These are phyloP conservation scores for Neopipo cinnamomea DNA, from an alignment of 2,113 vertebrate genomes.

Conservation along the genomic window DNA sequence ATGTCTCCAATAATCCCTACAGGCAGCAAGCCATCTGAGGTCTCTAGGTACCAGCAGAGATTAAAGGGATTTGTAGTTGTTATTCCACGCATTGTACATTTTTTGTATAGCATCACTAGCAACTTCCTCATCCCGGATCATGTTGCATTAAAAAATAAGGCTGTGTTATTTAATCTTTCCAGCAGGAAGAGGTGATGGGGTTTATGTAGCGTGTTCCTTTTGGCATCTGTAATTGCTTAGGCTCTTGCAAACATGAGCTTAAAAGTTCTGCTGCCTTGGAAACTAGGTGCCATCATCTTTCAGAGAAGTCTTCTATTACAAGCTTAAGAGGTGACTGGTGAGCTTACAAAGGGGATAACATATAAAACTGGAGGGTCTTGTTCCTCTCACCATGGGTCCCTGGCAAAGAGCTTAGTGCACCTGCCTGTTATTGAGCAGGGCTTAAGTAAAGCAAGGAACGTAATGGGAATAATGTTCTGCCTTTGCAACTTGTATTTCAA, in stretches of 20 bases:
- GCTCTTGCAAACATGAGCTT: neutral
- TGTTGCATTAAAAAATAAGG: neutral
- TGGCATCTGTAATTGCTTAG: slow-evolving; percentile 1
- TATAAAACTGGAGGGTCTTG: slow-evolving; percentile 8
- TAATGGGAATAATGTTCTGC: slow-evolving; percentile 12
- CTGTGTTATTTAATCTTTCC: neutral
- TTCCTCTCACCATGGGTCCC: neutral
- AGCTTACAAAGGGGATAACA: neutral
- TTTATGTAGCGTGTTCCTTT: neutral
- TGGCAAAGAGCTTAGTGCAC: slow-evolving; percentile 46
- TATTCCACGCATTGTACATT: neutral
- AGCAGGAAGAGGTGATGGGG: neutral
- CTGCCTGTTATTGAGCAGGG: slow-evolving; percentile 21
- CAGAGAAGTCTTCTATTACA: neutral
- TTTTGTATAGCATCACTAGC: neutral
- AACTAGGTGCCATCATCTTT: slow-evolving; percentile 46
- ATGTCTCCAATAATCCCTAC: neutral
- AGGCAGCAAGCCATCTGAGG: neutral
- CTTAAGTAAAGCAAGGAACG: neutral
- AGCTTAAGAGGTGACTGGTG: neutral
- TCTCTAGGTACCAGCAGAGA: neutral
- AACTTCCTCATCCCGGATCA: neutral
- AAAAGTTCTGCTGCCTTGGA: slow-evolving; percentile 41
- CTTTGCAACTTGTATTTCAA: slow-evolving; percentile 38
- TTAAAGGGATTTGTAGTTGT: slow-evolving; percentile 19